Evolutionary conservation across 2,888 invertebrate genomes (phyloP).

Genomic region (Eilema sororculum): DNA sequence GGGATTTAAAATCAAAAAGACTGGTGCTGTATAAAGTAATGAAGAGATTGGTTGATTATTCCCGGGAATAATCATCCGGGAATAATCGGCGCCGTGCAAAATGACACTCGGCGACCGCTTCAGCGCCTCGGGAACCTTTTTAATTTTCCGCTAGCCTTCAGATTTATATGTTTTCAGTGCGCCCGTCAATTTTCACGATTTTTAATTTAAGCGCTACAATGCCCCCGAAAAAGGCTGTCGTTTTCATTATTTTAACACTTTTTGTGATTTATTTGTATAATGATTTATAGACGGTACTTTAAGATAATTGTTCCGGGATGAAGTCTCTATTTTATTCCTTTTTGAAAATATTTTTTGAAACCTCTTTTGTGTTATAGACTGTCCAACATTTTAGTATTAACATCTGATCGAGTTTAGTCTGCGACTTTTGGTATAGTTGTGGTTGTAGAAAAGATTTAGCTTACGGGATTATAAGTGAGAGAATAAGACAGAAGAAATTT

Average conservation of each 20-base stretch:
- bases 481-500: no score
- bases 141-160: constrained; percentile 84
- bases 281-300: constrained; percentile 52
- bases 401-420: no score
- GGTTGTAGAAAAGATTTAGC: no score
- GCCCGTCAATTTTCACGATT: constrained; percentile 80
- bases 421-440: no score
- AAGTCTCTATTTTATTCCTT: constrained; percentile 26
- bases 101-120: constrained; percentile 50
- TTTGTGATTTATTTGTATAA: constrained; percentile 56
- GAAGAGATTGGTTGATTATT: constrained; percentile 66
- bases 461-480: neutral
- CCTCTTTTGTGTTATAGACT: neutral
- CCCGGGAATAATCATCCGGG: constrained; percentile 40
- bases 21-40: constrained; percentile 59
- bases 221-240: constrained; percentile 68
- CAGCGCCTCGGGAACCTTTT: constrained; percentile 76
- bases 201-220: constrained; percentile 80
- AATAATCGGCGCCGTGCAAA: constrained; percentile 58
- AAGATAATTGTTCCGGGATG: constrained; percentile 52
- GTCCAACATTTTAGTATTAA: neutral
- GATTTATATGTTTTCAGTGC: constrained; percentile 83
- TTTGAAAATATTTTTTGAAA: constrained; percentile 20
- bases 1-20: constrained; percentile 58
- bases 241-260: constrained; percentile 67